A percentile compares a stretch with the other conserved stretches of the same genome.
Conservation (phyloP, 2,113 vertebrate genomes). For the Coregonus clupeaformis region DNA sequence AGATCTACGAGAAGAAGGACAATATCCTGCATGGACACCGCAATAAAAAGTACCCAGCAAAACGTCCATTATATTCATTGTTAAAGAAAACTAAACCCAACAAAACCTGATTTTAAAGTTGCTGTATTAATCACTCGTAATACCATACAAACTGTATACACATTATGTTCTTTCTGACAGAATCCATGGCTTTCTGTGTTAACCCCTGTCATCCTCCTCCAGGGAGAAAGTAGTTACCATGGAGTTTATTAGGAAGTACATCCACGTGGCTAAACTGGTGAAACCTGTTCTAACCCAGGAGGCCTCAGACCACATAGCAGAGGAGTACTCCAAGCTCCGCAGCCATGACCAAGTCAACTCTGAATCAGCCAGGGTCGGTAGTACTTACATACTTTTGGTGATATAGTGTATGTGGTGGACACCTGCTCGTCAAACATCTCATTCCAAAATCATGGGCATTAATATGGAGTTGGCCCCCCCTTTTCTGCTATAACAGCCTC, state of each 20-base stretch:
- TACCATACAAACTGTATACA: no score
- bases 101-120: not conserved
- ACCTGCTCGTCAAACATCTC: no score
- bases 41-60: constrained; percentile 44
- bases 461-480: no score
- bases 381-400: not conserved
- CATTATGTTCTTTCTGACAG: no score
- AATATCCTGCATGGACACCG: constrained; percentile 55
- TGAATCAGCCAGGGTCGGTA: constrained; percentile 50
- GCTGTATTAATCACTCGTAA: not conserved
- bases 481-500: no score
- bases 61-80: not conserved
- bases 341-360: constrained; percentile 62
- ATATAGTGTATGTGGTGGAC: no score
- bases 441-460: no score
- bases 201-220: not conserved
- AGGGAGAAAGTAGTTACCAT: constrained; percentile 63
- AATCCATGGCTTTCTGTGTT: no score
- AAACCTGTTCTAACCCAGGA: constrained; percentile 60
- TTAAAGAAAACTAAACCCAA: not conserved
- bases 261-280: constrained; percentile 62
- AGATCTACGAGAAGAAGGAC: constrained; percentile 64
- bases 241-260: constrained; percentile 68
- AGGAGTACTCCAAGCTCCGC: constrained; percentile 61
- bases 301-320: constrained; percentile 59